A percentile compares a stretch with the other conserved stretches of the same genome.
phyloP scores from a whole-genome alignment of 2,888 invertebrate genomes.

The Hirtodrosophila trivittata region DNA sequence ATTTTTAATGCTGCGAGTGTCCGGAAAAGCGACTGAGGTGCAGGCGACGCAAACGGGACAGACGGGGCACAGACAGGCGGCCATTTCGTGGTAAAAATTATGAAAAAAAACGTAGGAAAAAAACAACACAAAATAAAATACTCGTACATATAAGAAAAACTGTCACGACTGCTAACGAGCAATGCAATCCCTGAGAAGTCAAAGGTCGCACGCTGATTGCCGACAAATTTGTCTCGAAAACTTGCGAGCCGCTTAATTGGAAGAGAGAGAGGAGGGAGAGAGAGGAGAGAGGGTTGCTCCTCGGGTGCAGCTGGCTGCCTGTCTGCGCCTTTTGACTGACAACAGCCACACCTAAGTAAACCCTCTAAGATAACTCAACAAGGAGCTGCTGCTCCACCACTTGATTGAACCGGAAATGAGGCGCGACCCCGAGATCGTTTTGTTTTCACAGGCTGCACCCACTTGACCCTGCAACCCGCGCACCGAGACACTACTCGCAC shows the following conservation, averaged over 20 bases:
- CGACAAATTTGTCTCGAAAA: conserved; percentile 74
- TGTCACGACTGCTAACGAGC: conserved; percentile 76
- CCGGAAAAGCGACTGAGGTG: conserved; percentile 59
- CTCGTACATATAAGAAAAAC: conserved; percentile 54
- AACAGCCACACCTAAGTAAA: conserved; percentile 76
- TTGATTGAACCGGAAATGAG: conserved; percentile 75
- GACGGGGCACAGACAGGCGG: conserved; percentile 26
- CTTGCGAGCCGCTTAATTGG: conserved; percentile 73
- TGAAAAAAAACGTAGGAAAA: conserved; percentile 47
- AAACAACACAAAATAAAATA: conserved; percentile 25
- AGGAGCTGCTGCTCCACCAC: conserved; percentile 36
- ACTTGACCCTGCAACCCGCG: conserved; percentile 64
- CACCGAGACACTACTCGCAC: conserved; percentile 34
- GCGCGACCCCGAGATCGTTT: conserved; percentile 51
- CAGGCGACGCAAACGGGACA: conserved; percentile 13
- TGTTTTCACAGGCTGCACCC: conserved; percentile 74
- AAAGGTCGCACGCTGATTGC: conserved; percentile 70
- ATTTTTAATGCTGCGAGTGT: conserved; percentile 57
- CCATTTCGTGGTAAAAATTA: conserved; percentile 75
- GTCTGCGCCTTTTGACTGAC: conserved; percentile 72
- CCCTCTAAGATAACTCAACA: conserved; percentile 17
- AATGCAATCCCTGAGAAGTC: conserved; percentile 57
- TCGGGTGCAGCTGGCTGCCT: conserved; percentile 50
- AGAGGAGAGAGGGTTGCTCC: conserved; percentile 17
- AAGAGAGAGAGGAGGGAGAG: conserved; percentile 2